Base-by-base conservation (phyloP, 2,888 invertebrate species). In the Pollenia labialis region DNA sequence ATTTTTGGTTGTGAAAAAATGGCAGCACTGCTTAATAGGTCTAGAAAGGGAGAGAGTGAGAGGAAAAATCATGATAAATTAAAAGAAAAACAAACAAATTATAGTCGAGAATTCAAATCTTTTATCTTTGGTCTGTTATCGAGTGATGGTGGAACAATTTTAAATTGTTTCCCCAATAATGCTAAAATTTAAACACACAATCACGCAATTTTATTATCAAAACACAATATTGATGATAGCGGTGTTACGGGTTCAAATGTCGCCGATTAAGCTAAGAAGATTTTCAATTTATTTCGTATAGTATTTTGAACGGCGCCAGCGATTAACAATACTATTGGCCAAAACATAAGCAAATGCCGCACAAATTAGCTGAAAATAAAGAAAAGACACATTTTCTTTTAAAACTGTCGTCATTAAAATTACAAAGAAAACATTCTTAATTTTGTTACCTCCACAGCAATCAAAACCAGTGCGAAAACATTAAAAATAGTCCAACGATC, bases 271-370 rank as follows among this genome's bases (percentile, higher is more conserved):
- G 32, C 12, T 60, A 46, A 40, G 54, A 48, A 46, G 12, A 16
- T 60, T 81, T 56, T 56, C 2, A 18, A 81, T 74, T 87, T 91
- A 92, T 89, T 92, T 92, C 16, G 91, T 85, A 81, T 90, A 92
- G 86, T 92, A 92, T 89, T 92, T 92, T 42, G 92, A 92, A 79
- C 92, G 92, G 77, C 92, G 90, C 92, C 92, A 92, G 82, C 92
- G 92, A 90, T 92, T 92, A 64, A 92, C 87, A 89, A 92, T 92
- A 82, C 92, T 92, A 64, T 92, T 90, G 79, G 90, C 90, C 89
- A 92, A 88, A 72, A 92, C 90, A 82, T 90, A 92, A 32, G 92
- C 91, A 71, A 92, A 84, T 32, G 89, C 68, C 8, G 91, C 92
- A 69, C 92, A 92, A 79, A 92, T 90, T 14, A 91, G 50, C 92